phyloP scores from a whole-genome alignment of 2,888 invertebrate species.

The Aquatica leii region DNA sequence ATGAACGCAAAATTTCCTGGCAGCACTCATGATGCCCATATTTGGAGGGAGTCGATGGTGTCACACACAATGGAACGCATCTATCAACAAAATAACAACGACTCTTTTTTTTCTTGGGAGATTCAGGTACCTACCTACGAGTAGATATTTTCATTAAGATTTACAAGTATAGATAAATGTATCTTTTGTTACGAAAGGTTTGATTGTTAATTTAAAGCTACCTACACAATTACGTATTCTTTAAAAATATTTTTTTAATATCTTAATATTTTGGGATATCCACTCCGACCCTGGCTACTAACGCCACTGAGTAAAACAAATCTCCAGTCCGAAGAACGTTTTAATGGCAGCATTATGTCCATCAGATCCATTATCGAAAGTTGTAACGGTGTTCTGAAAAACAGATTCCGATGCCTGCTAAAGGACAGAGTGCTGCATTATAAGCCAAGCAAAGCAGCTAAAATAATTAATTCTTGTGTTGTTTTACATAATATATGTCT shows the following conservation, averaged over 20 bases:
- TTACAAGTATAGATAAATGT: too few species aligned
- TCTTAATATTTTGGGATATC: slow-evolving; percentile 2
- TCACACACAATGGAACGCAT: background rate
- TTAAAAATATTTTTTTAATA: too few species aligned
- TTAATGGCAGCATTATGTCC: background rate
- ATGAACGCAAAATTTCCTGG: background rate
- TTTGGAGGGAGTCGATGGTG: background rate
- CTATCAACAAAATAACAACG: too few species aligned
- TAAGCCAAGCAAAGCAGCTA: background rate
- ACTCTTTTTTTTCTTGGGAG: too few species aligned
- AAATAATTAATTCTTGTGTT: too few species aligned
- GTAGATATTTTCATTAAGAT: too few species aligned
- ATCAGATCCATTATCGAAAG: background rate
- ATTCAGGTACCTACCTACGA: too few species aligned
- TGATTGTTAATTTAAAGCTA: too few species aligned
- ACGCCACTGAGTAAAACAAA: background rate
- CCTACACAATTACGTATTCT: too few species aligned
- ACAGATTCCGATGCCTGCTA: background rate
- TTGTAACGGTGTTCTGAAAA: background rate
- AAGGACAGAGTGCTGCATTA: background rate
- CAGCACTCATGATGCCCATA: background rate
- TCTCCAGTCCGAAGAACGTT: background rate
- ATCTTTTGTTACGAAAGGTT: too few species aligned
- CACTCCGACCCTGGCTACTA: background rate
- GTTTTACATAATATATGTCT: background rate